phyloP scores from a whole-genome alignment of 2,797 vertebrate genomes.

The Epinephelus awoara region DNA sequence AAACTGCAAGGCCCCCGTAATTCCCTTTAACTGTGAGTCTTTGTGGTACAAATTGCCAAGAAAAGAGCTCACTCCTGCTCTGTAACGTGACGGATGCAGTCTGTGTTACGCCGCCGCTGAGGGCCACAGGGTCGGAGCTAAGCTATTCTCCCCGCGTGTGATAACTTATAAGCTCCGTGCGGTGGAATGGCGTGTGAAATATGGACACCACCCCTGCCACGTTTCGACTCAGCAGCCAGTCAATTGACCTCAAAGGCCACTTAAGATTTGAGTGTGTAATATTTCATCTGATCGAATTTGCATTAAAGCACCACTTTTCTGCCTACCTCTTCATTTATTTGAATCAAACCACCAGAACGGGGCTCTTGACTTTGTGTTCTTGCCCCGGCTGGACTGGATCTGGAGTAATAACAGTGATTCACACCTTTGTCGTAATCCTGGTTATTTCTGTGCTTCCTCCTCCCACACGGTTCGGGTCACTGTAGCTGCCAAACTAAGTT shows the following conservation, averaged over 20 bases:
- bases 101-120: constrained; percentile 36
- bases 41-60: constrained; percentile 46
- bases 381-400: constrained; percentile 23
- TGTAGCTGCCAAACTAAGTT: constrained; percentile 3
- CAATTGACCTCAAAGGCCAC: constrained; percentile 83
- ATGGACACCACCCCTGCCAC: constrained; percentile 66
- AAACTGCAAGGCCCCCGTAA: constrained; percentile 28
- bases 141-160: constrained; percentile 57
- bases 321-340: constrained; percentile 76
- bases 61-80: constrained; percentile 49
- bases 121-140: constrained; percentile 51
- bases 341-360: constrained; percentile 64
- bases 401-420: constrained; percentile 47
- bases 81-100: constrained; percentile 46
- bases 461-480: constrained; percentile 9
- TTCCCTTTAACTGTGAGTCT: constrained; percentile 34
- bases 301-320: constrained; percentile 75
- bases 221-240: constrained; percentile 74
- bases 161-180: constrained; percentile 61
- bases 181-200: constrained; percentile 77
- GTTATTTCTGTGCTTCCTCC: constrained; percentile 11
- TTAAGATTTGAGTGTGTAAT: constrained; percentile 81
- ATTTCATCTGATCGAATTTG: constrained; percentile 81
- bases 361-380: constrained; percentile 56
- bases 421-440: constrained; percentile 28